These are phyloP conservation scores for Hydrocynus forskahlii DNA, from an alignment of 2,797 vertebrate genomes.

Conservation along the genomic window DNA sequence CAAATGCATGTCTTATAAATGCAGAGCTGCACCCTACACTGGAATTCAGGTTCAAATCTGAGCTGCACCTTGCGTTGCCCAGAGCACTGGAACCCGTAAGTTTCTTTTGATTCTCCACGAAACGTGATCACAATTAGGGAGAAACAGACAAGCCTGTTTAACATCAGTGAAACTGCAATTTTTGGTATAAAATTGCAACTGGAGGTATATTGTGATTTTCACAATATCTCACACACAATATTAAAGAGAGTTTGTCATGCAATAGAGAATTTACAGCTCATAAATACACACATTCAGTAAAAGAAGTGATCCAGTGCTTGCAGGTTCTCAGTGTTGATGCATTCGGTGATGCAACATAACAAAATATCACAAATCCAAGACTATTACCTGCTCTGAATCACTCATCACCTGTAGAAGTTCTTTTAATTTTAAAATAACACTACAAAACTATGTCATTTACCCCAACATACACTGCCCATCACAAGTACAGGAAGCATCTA, in stretches of 20 bases:
- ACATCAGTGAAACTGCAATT: too few species aligned
- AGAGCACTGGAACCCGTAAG: neutral
- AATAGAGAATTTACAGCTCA: neutral
- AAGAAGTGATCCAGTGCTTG: too few species aligned
- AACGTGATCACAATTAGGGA: neutral
- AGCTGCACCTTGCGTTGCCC: neutral
- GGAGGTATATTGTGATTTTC: neutral
- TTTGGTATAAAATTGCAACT: neutral
- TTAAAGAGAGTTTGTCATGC: too few species aligned
- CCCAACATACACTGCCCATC: too few species aligned
- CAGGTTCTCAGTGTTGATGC: too few species aligned
- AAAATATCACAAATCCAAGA: too few species aligned
- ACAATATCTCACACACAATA: too few species aligned
- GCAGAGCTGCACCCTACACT: neutral
- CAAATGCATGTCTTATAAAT: too few species aligned
- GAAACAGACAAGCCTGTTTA: neutral
- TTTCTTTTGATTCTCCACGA: neutral
- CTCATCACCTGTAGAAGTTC: neutral
- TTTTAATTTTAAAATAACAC: too few species aligned
- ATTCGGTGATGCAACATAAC: too few species aligned
- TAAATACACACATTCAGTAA: too few species aligned
- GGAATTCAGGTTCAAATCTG: conserved; percentile 1
- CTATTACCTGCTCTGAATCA: neutral
- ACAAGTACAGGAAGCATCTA: too few species aligned
- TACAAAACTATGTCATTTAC: neutral